phyloP scores from a whole-genome alignment of 2,797 vertebrate species.

The Pteropus rufus region DNA sequence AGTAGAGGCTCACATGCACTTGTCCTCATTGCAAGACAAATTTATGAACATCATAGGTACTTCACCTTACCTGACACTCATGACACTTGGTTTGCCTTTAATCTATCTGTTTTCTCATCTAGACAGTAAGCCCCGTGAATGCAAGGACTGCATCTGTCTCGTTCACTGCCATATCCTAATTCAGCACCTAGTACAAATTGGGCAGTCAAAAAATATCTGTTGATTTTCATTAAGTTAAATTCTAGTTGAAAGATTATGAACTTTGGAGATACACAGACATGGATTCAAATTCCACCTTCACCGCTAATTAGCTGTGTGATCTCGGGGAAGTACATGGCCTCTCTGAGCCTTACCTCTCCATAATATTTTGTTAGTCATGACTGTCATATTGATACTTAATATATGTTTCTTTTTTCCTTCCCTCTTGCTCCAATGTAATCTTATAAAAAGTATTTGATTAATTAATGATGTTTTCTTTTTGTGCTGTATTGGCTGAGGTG shows the following conservation, averaged over 20 bases:
- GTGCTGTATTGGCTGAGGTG: neutral
- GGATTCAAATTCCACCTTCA: neutral
- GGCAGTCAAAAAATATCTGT: neutral
- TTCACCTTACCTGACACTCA: neutral
- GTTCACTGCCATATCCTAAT: neutral
- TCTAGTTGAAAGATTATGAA: neutral
- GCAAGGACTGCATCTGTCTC: neutral
- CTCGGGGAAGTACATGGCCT: neutral
- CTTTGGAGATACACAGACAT: neutral
- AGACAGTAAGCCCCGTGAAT: too few relatives aligned
- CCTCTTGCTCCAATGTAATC: neutral
- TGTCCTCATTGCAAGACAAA: neutral
- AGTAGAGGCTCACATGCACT: neutral
- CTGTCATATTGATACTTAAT: neutral
- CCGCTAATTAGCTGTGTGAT: neutral
- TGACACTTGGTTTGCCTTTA: neutral
- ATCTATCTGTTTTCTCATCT: neutral
- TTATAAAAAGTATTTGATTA: neutral
- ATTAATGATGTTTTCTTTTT: neutral
- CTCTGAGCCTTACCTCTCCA: neutral
- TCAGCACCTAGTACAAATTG: neutral
- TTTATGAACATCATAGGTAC: neutral
- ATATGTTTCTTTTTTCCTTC: neutral
- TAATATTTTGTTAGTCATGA: neutral
- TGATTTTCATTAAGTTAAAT: neutral